Evolutionary conservation across 2,113 vertebrate genomes (phyloP).

Genomic region (Sturnira hondurensis): DNA sequence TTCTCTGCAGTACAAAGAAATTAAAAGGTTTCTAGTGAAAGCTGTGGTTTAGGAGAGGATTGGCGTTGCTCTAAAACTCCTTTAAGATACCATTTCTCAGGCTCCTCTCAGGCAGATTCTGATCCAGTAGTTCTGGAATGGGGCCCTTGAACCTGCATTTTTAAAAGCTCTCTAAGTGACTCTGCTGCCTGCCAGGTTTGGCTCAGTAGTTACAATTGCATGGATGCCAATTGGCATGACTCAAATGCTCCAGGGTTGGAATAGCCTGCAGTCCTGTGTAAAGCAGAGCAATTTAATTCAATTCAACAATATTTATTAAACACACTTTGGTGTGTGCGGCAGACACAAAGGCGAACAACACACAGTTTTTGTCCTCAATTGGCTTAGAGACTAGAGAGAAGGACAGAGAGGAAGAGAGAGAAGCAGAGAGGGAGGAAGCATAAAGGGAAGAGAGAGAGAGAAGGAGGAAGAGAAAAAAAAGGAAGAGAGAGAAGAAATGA

Average conservation of each 20-base stretch:
- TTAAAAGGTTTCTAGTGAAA: background rate
- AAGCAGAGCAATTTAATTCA: background rate
- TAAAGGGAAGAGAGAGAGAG: accelerated
- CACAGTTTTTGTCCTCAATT: background rate
- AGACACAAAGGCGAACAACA: background rate
- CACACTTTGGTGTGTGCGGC: background rate
- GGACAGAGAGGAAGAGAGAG: background rate
- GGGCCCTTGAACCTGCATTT: background rate
- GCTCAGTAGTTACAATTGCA: background rate
- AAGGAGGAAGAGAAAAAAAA: too few relatives aligned
- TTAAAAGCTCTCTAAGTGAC: background rate
- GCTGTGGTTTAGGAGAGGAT: background rate
- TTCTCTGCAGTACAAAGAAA: background rate
- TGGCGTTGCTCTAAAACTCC: background rate
- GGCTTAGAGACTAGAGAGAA: background rate
- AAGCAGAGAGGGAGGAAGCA: background rate
- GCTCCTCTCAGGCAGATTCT: background rate
- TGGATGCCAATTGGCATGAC: background rate
- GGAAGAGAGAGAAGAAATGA: background rate
- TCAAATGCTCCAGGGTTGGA: background rate
- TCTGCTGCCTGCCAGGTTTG: background rate
- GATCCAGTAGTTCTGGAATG: background rate
- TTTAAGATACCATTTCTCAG: background rate
- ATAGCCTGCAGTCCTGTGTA: background rate
- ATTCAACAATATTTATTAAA: background rate